Evolutionary conservation across 2,888 invertebrate genomes (phyloP).

Genomic region (Tigriopus californicus): DNA sequence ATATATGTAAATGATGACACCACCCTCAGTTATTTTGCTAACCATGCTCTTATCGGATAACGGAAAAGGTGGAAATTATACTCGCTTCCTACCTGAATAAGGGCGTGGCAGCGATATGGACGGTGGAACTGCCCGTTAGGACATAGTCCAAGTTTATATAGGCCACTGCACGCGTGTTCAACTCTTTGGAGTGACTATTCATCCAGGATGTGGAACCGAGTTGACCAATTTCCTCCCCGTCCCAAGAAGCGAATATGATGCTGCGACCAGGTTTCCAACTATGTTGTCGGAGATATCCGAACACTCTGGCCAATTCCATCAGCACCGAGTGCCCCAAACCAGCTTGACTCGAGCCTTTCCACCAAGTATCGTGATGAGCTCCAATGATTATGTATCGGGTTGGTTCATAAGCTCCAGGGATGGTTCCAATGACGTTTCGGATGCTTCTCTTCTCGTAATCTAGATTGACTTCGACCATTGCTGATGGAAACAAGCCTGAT

Average conservation of each 20-base stretch:
- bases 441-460: not conserved
- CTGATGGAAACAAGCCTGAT: no score
- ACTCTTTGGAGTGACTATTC: not conserved
- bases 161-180: not conserved
- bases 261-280: slow-evolving; percentile 6
- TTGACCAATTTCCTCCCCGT: slow-evolving; percentile 4
- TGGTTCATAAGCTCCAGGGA: slow-evolving; percentile 5
- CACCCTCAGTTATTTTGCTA: no score
- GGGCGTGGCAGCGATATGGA: not conserved
- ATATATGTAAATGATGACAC: no score
- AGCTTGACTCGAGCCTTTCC: not conserved
- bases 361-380: slow-evolving; percentile 1
- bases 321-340: slow-evolving; percentile 1
- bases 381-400: slow-evolving; percentile 3
- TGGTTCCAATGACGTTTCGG: slow-evolving; percentile 3
- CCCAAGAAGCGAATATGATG: slow-evolving; percentile 5
- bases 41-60: no score
- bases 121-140: not conserved
- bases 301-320: not conserved
- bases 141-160: slow-evolving; percentile 6
- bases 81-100: slow-evolving; percentile 3
- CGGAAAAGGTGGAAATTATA: no score
- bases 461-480: not conserved
- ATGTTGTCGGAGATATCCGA: not conserved
- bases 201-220: slow-evolving; percentile 6